A percentile compares a stretch with the other conserved stretches of the same genome.
Evolutionary conservation across 1,140 invertebrate species (phyloP).

Genomic region (Hermetia illucens): DNA sequence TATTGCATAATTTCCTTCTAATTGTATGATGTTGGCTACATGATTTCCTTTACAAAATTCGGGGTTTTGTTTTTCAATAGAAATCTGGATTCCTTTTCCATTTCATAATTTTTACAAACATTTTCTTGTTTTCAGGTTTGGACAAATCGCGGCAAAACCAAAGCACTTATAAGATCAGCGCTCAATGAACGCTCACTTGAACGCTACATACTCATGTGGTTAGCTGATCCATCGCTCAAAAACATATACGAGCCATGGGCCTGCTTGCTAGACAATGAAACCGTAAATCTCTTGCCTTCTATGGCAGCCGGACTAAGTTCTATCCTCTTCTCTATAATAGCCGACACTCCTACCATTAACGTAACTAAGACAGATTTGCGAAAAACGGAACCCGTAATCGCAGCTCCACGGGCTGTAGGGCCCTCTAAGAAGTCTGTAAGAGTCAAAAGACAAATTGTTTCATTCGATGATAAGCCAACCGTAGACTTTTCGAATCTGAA

Average conservation of each 20-base stretch:
- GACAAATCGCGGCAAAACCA: conserved; percentile 53
- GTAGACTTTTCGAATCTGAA: not conserved
- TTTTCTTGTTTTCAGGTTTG: conserved; percentile 28
- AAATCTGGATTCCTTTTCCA: too few relatives aligned
- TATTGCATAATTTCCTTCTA: too few relatives aligned
- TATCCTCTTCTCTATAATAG: not conserved
- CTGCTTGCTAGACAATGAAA: conserved; percentile 55
- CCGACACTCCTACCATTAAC: not conserved
- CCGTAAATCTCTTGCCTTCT: conserved; percentile 51
- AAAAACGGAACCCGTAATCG: not conserved
- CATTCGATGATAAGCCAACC: not conserved
- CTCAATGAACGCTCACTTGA: conserved; percentile 70
- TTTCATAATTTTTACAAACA: too few relatives aligned
- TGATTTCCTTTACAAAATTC: too few relatives aligned
- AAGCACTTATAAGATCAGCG: conserved; percentile 62
- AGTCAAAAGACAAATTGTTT: not conserved
- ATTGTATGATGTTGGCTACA: too few relatives aligned
- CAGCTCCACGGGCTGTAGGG: not conserved
- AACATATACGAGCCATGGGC: conserved; percentile 60
- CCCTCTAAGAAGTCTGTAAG: not conserved
- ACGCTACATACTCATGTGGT: conserved; percentile 50
- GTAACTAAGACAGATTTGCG: not conserved
- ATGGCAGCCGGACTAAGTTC: conserved; percentile 39
- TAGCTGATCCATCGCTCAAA: conserved; percentile 39
- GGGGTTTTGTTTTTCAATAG: too few relatives aligned